Base-by-base conservation (phyloP, 2,797 vertebrate genomes). In the Sebastes hubbsi region DNA sequence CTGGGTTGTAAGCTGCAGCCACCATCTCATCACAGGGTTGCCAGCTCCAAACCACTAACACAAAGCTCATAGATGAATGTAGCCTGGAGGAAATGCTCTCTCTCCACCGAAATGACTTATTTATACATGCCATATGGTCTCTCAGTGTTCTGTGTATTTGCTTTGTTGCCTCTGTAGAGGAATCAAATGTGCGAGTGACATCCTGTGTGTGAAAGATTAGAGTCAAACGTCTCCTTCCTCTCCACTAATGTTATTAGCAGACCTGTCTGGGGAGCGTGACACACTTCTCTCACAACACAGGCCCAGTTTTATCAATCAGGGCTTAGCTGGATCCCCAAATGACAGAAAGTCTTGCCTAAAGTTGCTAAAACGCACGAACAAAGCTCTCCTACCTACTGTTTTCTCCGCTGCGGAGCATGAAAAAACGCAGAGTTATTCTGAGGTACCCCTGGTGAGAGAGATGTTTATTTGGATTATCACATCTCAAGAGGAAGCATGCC, bases 391-490 rank as follows among this genome's bases (percentile, higher is more conserved):
- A 9, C 77, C 52, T 7, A 5, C 59, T 73, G 54, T 66, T 70
- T 71, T 73, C 81, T 63, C 38, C 2, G 1, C 59, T 49, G 75
- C 68, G n/a, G 46, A 80, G 66, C 73, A 69, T 58, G 20, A 49
- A 49, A 49, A 84, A 83, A 78, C 3, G 2, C 30, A 42, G 54
- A 87, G 67, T 90, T 90, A 87, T 87, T 91, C 74, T 69, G 74
- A 82, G 80, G 30, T 66, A 61, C 67, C 64, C 61, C 87, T 82
- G 60, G 72, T 86, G 75, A 83, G 78, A 74, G 75, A 86, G 67
- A 85, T 90, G 86, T 91, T 89, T 90, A 87, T 91, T 91, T 88
- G 83, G 81, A 91, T 88, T 86, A 85, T 86, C 80, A 55, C 85
- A 75, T 88, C 89, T 91, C 90, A 14, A 75, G 89, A 92, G 88